A percentile compares a stretch with the other conserved stretches of the same genome.
Conservation (phyloP, 2,797 vertebrate genomes). For the Sphenopsis melanotis region DNA sequence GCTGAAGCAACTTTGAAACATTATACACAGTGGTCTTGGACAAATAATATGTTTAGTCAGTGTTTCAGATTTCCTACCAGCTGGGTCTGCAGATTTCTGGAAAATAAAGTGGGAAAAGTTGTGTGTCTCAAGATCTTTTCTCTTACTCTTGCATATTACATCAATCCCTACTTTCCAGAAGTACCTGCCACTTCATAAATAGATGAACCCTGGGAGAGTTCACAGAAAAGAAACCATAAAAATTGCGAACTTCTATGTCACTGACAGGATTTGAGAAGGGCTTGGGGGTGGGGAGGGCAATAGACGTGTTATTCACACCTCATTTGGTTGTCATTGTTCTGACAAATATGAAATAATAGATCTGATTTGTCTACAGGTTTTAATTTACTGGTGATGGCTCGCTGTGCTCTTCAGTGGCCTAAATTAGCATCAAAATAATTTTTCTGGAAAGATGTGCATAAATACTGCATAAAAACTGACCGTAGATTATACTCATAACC, state of each 20-base stretch:
- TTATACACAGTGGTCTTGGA: not conserved
- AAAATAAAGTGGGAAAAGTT: constrained; percentile 6
- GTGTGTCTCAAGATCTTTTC: not conserved
- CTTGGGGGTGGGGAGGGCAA: not conserved
- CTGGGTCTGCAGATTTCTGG: not conserved
- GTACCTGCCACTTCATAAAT: constrained; percentile 34
- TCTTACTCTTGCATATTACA: constrained; percentile 16
- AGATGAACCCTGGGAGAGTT: constrained; percentile 15
- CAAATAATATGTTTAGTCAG: not conserved
- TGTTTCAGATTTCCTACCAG: not conserved
- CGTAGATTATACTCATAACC: not conserved
- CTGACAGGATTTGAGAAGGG: constrained; percentile 14
- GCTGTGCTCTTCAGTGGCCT: not conserved
- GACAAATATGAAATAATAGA: not conserved
- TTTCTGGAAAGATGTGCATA: not conserved
- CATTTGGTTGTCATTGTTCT: not conserved
- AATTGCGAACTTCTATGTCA: not conserved
- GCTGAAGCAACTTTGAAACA: not conserved
- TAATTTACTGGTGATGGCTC: not conserved
- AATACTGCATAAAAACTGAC: not conserved
- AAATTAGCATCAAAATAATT: not conserved
- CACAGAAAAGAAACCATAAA: constrained; percentile 16
- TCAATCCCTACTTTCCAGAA: constrained; percentile 17
- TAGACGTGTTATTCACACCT: not conserved
- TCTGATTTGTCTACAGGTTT: not conserved